phyloP scores from a whole-genome alignment of 2,888 invertebrate species.

The Eristalis intricaria region DNA sequence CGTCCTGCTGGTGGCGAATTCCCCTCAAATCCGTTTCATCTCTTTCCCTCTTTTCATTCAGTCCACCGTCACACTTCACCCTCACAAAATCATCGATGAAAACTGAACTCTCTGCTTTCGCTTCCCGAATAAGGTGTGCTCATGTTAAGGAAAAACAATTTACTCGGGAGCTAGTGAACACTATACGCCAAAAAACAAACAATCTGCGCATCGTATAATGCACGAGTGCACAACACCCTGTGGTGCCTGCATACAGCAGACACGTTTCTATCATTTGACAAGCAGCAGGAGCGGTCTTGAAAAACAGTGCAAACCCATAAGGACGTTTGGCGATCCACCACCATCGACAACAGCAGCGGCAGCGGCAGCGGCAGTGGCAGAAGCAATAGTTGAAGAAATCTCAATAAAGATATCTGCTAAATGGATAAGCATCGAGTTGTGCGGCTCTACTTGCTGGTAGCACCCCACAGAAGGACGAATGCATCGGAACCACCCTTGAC shows the following conservation, averaged over 20 bases:
- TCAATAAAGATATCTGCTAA: constrained; percentile 48
- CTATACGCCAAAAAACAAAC: constrained; percentile 54
- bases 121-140: constrained; percentile 55
- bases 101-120: constrained; percentile 26
- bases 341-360: neutral
- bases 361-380: neutral
- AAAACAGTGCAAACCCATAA: neutral
- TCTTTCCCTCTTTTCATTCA: neutral
- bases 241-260: constrained; percentile 29
- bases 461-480: constrained; percentile 28
- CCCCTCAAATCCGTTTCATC: neutral
- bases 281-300: constrained; percentile 44
- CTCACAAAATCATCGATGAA: neutral
- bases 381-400: constrained; percentile 36
- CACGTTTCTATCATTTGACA: constrained; percentile 68
- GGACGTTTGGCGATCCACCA: neutral
- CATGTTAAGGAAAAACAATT: constrained; percentile 59
- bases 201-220: constrained; percentile 68
- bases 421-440: neutral
- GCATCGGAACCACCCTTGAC: constrained; percentile 32
- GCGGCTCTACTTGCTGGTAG: neutral
- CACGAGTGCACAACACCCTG: constrained; percentile 67
- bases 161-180: constrained; percentile 56
- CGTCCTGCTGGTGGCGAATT: neutral
- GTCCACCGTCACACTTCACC: neutral